A percentile compares a stretch with the other conserved stretches of the same genome.
Conservation (phyloP, 1,140 invertebrate species). For the Helicorthomorpha holstii region DNA sequence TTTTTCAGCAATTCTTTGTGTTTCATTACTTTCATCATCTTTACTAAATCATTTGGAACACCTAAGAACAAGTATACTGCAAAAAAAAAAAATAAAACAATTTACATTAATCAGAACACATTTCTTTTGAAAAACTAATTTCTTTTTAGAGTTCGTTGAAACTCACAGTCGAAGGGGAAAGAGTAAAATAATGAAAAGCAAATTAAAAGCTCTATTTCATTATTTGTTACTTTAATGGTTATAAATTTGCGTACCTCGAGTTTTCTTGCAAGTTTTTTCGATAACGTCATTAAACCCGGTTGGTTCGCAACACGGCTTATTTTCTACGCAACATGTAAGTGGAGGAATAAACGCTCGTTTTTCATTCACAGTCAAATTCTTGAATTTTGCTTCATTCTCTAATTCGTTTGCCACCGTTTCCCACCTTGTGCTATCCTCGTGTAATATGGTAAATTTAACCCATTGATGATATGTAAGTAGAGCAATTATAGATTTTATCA, state of each 20-base stretch:
- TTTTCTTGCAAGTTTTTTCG: constrained; percentile 69
- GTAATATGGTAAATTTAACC: constrained; percentile 85
- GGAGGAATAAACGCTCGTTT: constrained; percentile 41
- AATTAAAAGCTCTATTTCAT: no score
- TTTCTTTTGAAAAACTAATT: background rate
- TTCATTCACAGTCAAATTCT: constrained; percentile 67
- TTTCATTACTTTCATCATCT: constrained; percentile 81
- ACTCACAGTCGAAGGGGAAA: no score
- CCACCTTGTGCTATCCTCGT: constrained; percentile 49
- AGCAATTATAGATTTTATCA: constrained; percentile 82
- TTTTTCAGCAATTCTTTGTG: constrained; percentile 64
- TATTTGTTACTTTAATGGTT: no score
- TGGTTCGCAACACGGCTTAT: constrained; percentile 48
- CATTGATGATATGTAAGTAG: constrained; percentile 77
- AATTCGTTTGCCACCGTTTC: constrained; percentile 56
- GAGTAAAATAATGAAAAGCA: no score
- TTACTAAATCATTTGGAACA: constrained; percentile 52
- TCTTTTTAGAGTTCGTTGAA: no score
- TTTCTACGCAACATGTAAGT: constrained; percentile 53
- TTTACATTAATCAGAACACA: constrained; percentile 4
- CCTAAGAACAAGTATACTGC: constrained; percentile 86
- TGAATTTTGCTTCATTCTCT: constrained; percentile 43
- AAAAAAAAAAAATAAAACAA: constrained; percentile 22
- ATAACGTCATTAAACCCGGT: constrained; percentile 66
- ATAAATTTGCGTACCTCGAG: constrained; percentile 53